Conservation (phyloP, 53 echinoderm and acorn worm genomes). For the Luidia sarsii region DNA sequence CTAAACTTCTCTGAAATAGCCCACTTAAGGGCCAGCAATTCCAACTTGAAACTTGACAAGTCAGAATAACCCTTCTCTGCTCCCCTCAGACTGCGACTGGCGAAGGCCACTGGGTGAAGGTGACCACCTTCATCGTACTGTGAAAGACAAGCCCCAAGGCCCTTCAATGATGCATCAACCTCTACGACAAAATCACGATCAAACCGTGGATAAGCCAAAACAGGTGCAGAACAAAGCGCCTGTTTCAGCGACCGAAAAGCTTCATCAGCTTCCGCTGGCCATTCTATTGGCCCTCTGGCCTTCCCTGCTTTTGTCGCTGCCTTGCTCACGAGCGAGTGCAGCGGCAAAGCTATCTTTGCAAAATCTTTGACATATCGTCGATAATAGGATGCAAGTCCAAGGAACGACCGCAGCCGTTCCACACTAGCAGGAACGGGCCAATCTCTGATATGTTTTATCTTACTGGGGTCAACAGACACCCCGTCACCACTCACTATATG, state of each 20-base stretch:
- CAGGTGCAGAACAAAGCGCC: neutral
- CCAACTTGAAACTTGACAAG: conserved; percentile 24
- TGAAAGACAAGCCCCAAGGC: neutral
- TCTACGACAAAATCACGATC: neutral
- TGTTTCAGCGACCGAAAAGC: neutral
- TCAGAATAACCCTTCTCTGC: neutral
- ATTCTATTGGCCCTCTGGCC: neutral
- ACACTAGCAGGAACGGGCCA: conserved; percentile 33
- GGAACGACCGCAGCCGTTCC: conserved; percentile 7
- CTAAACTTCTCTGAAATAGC: conserved; percentile 35
- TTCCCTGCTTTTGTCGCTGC: neutral
- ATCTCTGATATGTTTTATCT: conserved; percentile 1
- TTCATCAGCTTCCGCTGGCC: neutral
- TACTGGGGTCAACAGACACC: conserved; percentile 26
- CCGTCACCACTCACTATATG: no score
- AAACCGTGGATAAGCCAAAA: neutral
- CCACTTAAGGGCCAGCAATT: conserved; percentile 40
- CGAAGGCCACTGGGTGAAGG: neutral
- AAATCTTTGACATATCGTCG: neutral
- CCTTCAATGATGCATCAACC: neutral
- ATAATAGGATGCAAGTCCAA: neutral
- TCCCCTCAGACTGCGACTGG: neutral
- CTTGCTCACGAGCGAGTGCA: neutral
- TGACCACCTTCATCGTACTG: neutral
- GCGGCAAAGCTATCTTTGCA: neutral